phyloP scores from a whole-genome alignment of 1,140 invertebrate genomes.

The Drosophila bipectinata region DNA sequence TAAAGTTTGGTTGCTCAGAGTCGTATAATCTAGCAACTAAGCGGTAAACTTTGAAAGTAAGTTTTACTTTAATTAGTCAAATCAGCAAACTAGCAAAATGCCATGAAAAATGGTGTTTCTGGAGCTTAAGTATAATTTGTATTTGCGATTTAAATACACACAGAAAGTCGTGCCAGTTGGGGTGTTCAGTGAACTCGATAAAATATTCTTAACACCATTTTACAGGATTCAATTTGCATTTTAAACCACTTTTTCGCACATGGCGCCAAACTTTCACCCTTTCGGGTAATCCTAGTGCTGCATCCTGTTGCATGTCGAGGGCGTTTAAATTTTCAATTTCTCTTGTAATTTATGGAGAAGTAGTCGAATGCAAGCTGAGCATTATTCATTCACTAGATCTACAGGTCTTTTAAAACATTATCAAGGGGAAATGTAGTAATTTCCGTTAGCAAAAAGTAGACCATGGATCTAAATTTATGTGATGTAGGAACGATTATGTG shows the following conservation, averaged over 20 bases:
- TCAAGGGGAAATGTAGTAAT: constrained; percentile 52
- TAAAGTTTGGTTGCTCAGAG: constrained; percentile 8
- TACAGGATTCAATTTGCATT: constrained; percentile 46
- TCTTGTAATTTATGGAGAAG: constrained; percentile 53
- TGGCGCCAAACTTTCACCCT: background rate
- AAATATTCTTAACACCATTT: constrained; percentile 35
- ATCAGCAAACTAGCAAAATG: background rate
- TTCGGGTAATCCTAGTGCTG: background rate
- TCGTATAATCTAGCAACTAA: constrained; percentile 2
- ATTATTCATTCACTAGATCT: constrained; percentile 6
- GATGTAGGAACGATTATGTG: background rate
- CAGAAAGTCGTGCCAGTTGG: constrained; percentile 1
- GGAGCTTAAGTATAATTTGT: constrained; percentile 30
- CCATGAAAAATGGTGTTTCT: constrained; percentile 17
- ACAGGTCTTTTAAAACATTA: constrained; percentile 50
- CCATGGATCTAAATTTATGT: background rate
- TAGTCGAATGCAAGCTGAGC: constrained; percentile 42
- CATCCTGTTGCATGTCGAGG: constrained; percentile 64
- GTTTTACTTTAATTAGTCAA: background rate
- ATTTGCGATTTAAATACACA: background rate
- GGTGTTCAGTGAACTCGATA: constrained; percentile 56
- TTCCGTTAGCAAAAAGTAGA: constrained; percentile 42
- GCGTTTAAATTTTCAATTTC: constrained; percentile 51
- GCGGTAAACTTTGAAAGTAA: constrained; percentile 3
- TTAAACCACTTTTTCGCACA: constrained; percentile 18